Conservation (phyloP, 2,888 invertebrate genomes). For the Limnephilus marmoratus region DNA sequence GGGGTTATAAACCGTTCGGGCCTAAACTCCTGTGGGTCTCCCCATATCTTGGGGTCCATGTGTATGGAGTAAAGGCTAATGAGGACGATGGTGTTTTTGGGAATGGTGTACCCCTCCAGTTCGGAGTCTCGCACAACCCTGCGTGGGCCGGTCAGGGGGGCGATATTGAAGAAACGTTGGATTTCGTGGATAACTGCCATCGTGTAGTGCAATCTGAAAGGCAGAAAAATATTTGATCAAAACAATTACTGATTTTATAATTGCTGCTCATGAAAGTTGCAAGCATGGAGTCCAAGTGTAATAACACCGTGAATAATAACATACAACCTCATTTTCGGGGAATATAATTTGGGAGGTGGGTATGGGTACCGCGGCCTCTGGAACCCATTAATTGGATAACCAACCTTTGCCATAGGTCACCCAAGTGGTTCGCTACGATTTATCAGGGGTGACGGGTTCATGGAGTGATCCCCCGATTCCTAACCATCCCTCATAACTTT, state of each 20-base stretch:
- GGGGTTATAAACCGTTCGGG: conserved; percentile 81
- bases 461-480: too few species aligned
- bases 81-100: conserved; percentile 76
- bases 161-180: conserved; percentile 77
- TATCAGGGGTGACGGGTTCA: too few species aligned
- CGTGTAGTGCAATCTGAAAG: conserved; percentile 74
- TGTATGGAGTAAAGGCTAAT: conserved; percentile 77
- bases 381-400: too few species aligned
- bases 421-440: too few species aligned
- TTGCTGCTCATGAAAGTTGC: too few species aligned
- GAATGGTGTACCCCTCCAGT: conserved; percentile 73
- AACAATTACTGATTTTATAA: too few species aligned
- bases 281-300: too few species aligned
- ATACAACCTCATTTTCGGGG: neutral
- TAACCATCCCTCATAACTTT: too few species aligned
- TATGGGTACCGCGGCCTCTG: too few species aligned
- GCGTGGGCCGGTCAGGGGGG: conserved; percentile 78
- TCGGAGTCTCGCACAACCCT: conserved; percentile 70
- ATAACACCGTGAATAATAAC: too few species aligned
- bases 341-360: too few species aligned
- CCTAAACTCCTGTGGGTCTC: conserved; percentile 79
- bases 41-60: conserved; percentile 78
- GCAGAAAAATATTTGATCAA: neutral
- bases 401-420: too few species aligned
- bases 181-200: conserved; percentile 78